Evolutionary conservation across 2,113 vertebrate species (phyloP).

Genomic region (Takifugu bimaculatus): DNA sequence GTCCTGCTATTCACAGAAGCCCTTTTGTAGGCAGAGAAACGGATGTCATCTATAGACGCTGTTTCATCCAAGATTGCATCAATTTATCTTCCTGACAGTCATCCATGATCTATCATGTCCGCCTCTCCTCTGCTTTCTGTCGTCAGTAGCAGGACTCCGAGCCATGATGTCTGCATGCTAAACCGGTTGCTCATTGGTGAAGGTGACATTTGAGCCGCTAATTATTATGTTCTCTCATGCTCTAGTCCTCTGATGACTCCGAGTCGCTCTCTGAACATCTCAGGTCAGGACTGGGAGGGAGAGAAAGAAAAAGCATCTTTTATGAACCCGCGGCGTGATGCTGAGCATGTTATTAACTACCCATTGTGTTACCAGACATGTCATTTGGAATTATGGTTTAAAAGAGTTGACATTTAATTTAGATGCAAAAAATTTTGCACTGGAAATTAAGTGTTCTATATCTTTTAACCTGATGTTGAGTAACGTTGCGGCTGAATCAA

Average conservation of each 20-base stretch:
- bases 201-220: constrained; percentile 64
- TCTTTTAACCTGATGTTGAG: constrained; percentile 37
- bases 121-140: constrained; percentile 10
- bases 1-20: constrained; percentile 37
- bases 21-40: constrained; percentile 40
- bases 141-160: constrained; percentile 24
- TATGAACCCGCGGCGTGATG: constrained; percentile 47
- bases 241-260: constrained; percentile 35
- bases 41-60: constrained; percentile 36
- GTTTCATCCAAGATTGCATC: constrained; percentile 39
- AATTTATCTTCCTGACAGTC: constrained; percentile 1
- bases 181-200: constrained; percentile 37
- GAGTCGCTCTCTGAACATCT: constrained; percentile 50
- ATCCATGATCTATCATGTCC: constrained; percentile 5
- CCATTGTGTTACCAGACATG: constrained; percentile 44
- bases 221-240: constrained; percentile 63
- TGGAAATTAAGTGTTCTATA: constrained; percentile 53
- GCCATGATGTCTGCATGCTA: constrained; percentile 46
- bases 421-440: constrained; percentile 29
- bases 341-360: constrained; percentile 50
- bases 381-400: constrained; percentile 27
- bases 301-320: constrained; percentile 29
- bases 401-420: constrained; percentile 45
- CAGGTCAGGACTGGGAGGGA: constrained; percentile 29
- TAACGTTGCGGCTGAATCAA: constrained; percentile 9